Conservation (phyloP, 2,888 invertebrate genomes). For the Tenodera sinensis region DNA sequence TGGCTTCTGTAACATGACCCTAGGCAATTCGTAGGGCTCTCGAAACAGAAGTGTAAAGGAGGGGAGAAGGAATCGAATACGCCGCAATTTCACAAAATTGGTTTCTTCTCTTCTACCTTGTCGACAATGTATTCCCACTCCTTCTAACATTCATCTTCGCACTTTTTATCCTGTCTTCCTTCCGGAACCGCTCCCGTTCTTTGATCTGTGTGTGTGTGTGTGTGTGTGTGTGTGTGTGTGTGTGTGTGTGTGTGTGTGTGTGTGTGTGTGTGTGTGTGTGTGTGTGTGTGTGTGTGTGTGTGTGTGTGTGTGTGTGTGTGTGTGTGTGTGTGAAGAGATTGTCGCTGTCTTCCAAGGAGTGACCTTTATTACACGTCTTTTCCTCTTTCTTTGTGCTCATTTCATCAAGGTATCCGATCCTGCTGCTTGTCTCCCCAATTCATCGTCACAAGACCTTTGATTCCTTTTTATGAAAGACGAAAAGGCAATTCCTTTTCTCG, state of each 20-base stretch:
- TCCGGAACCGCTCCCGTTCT: neutral
- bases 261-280: neutral
- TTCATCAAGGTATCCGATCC: neutral
- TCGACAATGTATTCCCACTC: neutral
- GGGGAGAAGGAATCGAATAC: neutral
- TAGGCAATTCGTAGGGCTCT: neutral
- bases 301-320: no score
- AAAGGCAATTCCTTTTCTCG: neutral
- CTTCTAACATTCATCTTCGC: neutral
- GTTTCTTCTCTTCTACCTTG: constrained; percentile 11
- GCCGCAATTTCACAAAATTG: constrained; percentile 7
- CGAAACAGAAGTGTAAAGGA: neutral
- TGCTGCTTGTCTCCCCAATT: neutral
- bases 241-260: neutral
- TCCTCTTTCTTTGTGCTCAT: neutral
- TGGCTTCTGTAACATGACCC: neutral
- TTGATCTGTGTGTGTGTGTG: neutral
- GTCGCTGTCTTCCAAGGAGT: neutral
- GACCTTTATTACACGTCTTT: neutral
- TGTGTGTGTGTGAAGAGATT: neutral
- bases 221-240: neutral
- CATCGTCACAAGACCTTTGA: neutral
- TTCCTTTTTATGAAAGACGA: neutral
- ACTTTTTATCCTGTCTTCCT: neutral
- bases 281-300: neutral